Evolutionary conservation across 2,113 vertebrate species (phyloP), one percentile per base, ranked within the genome.

Genomic region (Harpagus bidentatus): DNA sequence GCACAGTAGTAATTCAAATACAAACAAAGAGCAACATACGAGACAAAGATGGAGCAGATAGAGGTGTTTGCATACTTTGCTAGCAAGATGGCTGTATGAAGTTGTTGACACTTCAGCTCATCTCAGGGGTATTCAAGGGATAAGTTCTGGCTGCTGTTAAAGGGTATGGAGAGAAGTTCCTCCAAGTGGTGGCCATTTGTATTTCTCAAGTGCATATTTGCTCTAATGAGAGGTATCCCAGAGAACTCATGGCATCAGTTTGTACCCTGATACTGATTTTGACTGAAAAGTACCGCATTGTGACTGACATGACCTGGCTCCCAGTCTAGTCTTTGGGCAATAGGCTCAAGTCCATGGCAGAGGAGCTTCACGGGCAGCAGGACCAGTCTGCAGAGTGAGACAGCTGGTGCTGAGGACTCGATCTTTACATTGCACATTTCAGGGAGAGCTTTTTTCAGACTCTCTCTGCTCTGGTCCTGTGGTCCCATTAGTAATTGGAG

Each of bases 321-420:
- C 45, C 25, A 17, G 29, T 26, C 40, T 42, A 9, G 42, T 17
- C 42, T 40, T 28, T 15, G 47, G 40, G 40, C 31, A 8, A 3
- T 1, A 17, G 47, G 38, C 19, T 52, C 4, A 9, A 6, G 18
- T 29, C 45, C 14, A 36, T 29, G 19, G 10, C 45, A 47, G 45
- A 89, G 62, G 40, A 47, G 40, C 23, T 90, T 55, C 40, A 14
- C 0, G 1, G 61, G 45, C 29, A n/a, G 40, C 2, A 3, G 53
- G 45, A 11, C 28, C 5, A 18, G 36, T 5, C 52, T 48, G 43
- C 15, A 29, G 29, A 23, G 29, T 17, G 38, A 50, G 38, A 25
- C 4, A 3, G 34, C 22, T 25, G 62, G 38, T 47, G 71, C 3
- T 6, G 45, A 53, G 18, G 38, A 34, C 16, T 34, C 1, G 0